A percentile compares a stretch with the other conserved stretches of the same genome.
These are phyloP conservation scores for Drosophila bunnanda DNA, from an alignment of 2,888 invertebrate genomes.

Conservation along the genomic window DNA sequence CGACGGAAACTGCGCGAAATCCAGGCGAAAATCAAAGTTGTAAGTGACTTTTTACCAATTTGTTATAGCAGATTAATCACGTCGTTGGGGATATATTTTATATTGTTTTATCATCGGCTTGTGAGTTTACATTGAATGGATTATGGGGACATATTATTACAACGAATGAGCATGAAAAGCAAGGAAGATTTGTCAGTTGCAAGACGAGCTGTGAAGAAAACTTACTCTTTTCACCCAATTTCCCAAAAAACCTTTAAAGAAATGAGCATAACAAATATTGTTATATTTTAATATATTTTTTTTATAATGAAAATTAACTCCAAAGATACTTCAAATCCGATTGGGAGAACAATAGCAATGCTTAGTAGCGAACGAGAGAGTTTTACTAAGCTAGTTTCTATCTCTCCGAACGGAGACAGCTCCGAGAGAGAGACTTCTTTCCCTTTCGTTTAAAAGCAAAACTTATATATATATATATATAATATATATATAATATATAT, in stretches of 20 bases:
- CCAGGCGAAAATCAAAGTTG: conserved; percentile 99
- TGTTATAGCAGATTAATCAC: neutral
- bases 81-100: conserved; percentile 4
- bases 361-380: neutral
- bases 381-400: too few species aligned
- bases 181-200: conserved; percentile 63
- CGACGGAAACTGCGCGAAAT: conserved; percentile 99
- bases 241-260: neutral
- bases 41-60: conserved; percentile 86
- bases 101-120: conserved; percentile 4
- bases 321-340: neutral
- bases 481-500: too few species aligned
- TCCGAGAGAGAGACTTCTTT: too few species aligned
- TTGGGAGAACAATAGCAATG: neutral
- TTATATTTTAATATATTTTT: neutral
- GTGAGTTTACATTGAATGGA: conserved; percentile 7
- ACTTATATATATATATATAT: too few species aligned
- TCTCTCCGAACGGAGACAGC: too few species aligned
- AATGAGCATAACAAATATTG: too few species aligned
- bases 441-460: too few species aligned
- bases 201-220: conserved; percentile 34
- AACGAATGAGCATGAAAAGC: conserved; percentile 57
- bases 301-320: neutral
- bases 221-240: neutral
- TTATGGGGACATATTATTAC: neutral